Conservation (phyloP, 2,888 invertebrate genomes). For the Amphiduros pacificus region DNA sequence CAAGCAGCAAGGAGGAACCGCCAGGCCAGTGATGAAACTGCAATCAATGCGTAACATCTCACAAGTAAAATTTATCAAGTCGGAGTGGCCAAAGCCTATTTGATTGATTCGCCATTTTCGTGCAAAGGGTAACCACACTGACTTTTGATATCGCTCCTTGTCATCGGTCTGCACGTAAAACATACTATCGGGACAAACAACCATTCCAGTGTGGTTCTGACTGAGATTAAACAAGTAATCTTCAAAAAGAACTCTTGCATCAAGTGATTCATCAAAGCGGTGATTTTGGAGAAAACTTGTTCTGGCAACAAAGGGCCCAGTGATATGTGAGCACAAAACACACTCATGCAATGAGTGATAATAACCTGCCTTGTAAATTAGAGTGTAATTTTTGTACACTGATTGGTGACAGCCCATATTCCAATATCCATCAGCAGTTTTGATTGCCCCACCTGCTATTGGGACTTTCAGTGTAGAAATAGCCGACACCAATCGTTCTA, state of each 20-base stretch:
- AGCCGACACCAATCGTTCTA: background rate
- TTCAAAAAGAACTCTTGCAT: slow-evolving; percentile 35
- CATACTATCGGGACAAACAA: slow-evolving; percentile 52
- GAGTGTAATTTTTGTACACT: background rate
- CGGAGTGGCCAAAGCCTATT: slow-evolving; percentile 29
- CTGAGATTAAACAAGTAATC: slow-evolving; percentile 47
- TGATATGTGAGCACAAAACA: background rate
- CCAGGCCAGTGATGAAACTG: slow-evolving; percentile 16
- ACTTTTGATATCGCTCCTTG: background rate
- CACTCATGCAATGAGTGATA: background rate
- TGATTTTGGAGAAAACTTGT: slow-evolving; percentile 32
- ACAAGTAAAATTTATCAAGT: background rate
- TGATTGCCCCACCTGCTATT: background rate
- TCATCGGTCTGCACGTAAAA: slow-evolving; percentile 33
- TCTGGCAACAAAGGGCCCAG: slow-evolving; percentile 42
- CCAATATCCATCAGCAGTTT: background rate
- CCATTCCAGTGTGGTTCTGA: slow-evolving; percentile 25
- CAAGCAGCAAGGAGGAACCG: slow-evolving; percentile 42
- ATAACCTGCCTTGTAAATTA: background rate
- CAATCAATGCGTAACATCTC: slow-evolving; percentile 4
- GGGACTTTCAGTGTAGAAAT: background rate
- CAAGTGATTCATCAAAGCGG: slow-evolving; percentile 31
- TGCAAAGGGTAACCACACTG: slow-evolving; percentile 24
- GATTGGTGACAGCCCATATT: background rate
- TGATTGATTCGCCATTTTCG: slow-evolving; percentile 27